These are phyloP conservation scores for Stomatorhinus ivindoensis DNA, from an alignment of 2,113 vertebrate genomes.

Conservation along the genomic window DNA sequence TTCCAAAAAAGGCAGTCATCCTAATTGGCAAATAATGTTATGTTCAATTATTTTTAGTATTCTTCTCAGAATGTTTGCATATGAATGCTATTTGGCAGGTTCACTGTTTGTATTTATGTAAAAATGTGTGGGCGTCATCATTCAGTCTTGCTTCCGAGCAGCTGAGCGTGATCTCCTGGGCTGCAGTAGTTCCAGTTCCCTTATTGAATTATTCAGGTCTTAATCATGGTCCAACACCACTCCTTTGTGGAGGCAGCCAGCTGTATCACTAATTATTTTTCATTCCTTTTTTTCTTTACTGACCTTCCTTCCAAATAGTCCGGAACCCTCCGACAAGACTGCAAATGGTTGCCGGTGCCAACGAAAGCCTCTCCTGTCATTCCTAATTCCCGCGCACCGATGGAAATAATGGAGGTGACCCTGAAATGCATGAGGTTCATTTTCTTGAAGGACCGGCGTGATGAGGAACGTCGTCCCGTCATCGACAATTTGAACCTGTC, in stretches of 20 bases:
- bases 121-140: conserved; percentile 20
- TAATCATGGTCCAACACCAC: conserved; percentile 6
- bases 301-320: conserved; percentile 21
- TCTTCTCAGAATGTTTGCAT: neutral
- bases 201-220: conserved; percentile 36
- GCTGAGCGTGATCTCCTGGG: conserved; percentile 6
- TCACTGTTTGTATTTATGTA: conserved; percentile 21
- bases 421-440: neutral
- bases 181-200: neutral
- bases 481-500: neutral
- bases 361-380: neutral
- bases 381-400: neutral
- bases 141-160: conserved; percentile 4
- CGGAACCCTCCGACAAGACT: neutral
- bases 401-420: conserved; percentile 11
- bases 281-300: conserved; percentile 14
- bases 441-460: neutral
- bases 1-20: neutral
- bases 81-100: conserved; percentile 3
- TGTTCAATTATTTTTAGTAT: neutral
- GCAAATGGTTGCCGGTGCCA: neutral
- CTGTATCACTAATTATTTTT: conserved; percentile 19
- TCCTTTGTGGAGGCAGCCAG: conserved; percentile 19
- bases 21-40: neutral
- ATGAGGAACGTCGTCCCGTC: neutral